phyloP scores from a whole-genome alignment of 2,888 invertebrate species.

The Heteropelma amictum region DNA sequence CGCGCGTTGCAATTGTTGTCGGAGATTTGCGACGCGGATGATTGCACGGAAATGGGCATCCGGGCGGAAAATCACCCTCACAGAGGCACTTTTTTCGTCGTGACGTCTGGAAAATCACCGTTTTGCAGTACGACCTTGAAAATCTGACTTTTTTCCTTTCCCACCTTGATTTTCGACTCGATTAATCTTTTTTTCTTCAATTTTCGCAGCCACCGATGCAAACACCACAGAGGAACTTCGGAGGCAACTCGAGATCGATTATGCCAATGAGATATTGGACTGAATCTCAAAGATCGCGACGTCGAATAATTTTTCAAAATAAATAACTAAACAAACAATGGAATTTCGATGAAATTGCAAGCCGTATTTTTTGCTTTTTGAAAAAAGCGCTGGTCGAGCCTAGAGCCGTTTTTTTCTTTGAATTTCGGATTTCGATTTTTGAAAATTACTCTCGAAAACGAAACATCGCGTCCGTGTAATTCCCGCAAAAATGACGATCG shows the following conservation, averaged over 20 bases:
- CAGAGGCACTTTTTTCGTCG: slow-evolving; percentile 79
- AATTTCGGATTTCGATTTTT: too few species aligned
- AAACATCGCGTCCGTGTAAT: too few species aligned
- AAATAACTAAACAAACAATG: too few species aligned
- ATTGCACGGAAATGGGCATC: slow-evolving; percentile 82
- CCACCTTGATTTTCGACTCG: neutral
- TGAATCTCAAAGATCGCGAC: neutral
- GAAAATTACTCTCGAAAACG: too few species aligned
- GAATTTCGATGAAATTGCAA: too few species aligned
- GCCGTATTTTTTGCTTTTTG: too few species aligned
- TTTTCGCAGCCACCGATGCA: slow-evolving; percentile 57
- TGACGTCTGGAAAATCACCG: slow-evolving; percentile 79
- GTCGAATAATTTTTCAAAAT: neutral
- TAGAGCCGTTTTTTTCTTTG: too few species aligned
- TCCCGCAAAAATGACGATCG: too few species aligned
- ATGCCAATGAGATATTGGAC: slow-evolving; percentile 34
- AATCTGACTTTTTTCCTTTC: neutral
- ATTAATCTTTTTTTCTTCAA: neutral
- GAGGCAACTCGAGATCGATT: slow-evolving; percentile 56
- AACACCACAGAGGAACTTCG: slow-evolving; percentile 49
- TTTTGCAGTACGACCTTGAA: slow-evolving; percentile 79
- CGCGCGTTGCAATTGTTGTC: slow-evolving; percentile 77
- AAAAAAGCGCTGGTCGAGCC: too few species aligned
- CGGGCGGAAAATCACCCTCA: slow-evolving; percentile 77
- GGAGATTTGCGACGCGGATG: slow-evolving; percentile 74